Conservation (phyloP, 2,797 vertebrate genomes). For the Silurus aristotelis region DNA sequence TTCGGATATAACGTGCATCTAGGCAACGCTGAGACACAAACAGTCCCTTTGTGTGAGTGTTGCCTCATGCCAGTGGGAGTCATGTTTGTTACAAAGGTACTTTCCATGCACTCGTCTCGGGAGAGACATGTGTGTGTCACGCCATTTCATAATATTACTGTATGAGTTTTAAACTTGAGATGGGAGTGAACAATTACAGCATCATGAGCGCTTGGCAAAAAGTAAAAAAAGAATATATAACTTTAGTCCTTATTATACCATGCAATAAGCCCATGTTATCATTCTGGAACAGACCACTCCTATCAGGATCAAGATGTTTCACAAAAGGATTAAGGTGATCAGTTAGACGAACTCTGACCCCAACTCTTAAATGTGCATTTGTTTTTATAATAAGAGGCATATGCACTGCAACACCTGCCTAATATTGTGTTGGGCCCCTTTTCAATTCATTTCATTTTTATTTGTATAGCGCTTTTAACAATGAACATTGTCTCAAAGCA, state of each 20-base stretch:
- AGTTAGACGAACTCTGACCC: not conserved
- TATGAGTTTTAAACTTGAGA: not conserved
- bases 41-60: conserved; percentile 13
- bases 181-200: not conserved
- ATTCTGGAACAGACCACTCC: not conserved
- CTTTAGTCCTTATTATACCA: not conserved
- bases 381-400: not conserved
- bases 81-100: conserved; percentile 53
- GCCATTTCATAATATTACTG: conserved; percentile 14
- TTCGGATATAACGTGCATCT: not conserved
- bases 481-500: no score
- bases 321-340: not conserved
- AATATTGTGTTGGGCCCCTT: no score
- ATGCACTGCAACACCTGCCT: not conserved
- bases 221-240: not conserved
- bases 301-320: not conserved
- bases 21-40: conserved; percentile 46
- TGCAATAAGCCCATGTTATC: not conserved
- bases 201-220: not conserved
- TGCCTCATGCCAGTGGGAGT: conserved; percentile 54
- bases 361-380: not conserved
- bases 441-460: no score
- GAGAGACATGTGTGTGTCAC: conserved; percentile 13
- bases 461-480: no score
- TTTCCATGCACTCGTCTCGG: conserved; percentile 56